These are phyloP conservation scores for Pipra filicauda DNA, from an alignment of 2,113 vertebrate genomes.

Conservation along the genomic window DNA sequence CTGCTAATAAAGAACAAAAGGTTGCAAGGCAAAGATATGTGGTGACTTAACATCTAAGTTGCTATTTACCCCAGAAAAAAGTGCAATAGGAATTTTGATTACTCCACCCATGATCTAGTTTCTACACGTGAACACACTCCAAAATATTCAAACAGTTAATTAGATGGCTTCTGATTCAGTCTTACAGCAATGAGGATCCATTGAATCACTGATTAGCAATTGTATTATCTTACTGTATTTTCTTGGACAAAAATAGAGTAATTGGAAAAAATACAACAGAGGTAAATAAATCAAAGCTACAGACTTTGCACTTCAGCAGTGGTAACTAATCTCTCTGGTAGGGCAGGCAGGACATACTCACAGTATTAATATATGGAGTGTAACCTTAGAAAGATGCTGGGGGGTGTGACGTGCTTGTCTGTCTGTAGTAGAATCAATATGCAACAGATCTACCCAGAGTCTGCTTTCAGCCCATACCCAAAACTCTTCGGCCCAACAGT, in stretches of 20 bases:
- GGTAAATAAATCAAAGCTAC: background rate
- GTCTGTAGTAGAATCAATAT: background rate
- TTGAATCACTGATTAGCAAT: background rate
- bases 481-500: background rate
- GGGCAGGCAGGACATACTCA: background rate
- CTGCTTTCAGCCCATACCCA: background rate
- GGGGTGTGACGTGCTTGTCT: too few relatives aligned
- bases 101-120: background rate
- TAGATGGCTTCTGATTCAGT: background rate
- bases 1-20: slow-evolving; percentile 22
- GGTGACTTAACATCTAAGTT: background rate
- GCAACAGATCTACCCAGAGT: background rate
- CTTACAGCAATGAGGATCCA: background rate
- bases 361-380: background rate
- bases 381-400: background rate
- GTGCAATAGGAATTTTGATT: background rate
- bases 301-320: background rate
- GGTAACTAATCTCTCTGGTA: background rate
- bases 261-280: background rate
- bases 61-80: background rate
- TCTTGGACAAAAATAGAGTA: background rate
- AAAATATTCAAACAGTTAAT: background rate
- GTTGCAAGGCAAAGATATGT: slow-evolving; percentile 2
- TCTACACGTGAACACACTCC: background rate
- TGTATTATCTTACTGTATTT: background rate